Evolutionary conservation across 1,140 invertebrate species (phyloP).

Genomic region (Bradynema listronoti): DNA sequence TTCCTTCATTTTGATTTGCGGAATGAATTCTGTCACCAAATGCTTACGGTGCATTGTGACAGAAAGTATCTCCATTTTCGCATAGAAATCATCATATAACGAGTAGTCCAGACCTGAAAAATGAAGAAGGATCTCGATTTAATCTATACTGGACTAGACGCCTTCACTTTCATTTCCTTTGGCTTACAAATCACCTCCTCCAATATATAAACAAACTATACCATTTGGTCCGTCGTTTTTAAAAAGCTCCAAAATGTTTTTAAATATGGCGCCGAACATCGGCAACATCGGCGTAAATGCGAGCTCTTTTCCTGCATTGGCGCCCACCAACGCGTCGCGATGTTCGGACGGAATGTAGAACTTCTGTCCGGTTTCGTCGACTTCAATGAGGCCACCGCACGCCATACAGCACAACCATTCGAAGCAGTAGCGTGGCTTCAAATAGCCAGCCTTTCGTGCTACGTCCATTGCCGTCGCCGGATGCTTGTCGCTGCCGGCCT

Average conservation of each 20-base stretch:
- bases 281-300: slow-evolving; percentile 17
- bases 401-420: slow-evolving; percentile 25
- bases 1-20: slow-evolving; percentile 21
- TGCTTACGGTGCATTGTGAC: slow-evolving; percentile 35
- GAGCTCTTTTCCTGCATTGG: slow-evolving; percentile 14
- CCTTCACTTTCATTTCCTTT: slow-evolving; percentile 3
- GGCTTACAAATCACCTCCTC: not conserved
- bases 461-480: slow-evolving; percentile 11
- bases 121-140: not conserved
- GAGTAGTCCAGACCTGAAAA: slow-evolving; percentile 30
- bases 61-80: slow-evolving; percentile 23
- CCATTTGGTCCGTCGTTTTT: slow-evolving; percentile 17
- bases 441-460: slow-evolving; percentile 4
- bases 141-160: not conserved
- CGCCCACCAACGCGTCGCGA: slow-evolving; percentile 1
- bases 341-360: slow-evolving; percentile 32
- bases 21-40: slow-evolving; percentile 33
- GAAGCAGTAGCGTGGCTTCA: slow-evolving; percentile 12
- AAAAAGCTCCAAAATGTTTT: slow-evolving; percentile 25
- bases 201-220: not conserved
- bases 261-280: slow-evolving; percentile 13
- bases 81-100: slow-evolving; percentile 25
- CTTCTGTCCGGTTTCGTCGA: slow-evolving; percentile 26
- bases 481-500: slow-evolving; percentile 6
- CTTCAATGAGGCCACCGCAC: slow-evolving; percentile 37